Conservation (phyloP, 2,888 invertebrate genomes). For the Watsonalla binaria region DNA sequence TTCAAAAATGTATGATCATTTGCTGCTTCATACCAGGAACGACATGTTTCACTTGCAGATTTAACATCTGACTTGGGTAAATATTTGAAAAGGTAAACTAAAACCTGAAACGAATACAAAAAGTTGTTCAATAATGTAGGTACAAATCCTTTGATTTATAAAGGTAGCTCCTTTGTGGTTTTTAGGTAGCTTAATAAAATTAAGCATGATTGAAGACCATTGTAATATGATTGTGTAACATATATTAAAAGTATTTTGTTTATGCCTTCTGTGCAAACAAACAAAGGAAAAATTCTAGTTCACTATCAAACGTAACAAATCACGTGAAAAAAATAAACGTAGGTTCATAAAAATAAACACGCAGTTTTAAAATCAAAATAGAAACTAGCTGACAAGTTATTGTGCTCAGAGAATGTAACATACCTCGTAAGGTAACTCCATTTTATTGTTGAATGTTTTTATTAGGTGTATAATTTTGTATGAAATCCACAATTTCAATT, state of each 20-base stretch:
- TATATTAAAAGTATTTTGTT: background rate
- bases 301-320: too few relatives aligned
- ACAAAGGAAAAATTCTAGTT: too few relatives aligned
- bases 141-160: too few relatives aligned
- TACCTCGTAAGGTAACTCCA: constrained; percentile 69
- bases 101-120: constrained; percentile 65
- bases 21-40: constrained; percentile 83
- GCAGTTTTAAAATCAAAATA: too few relatives aligned
- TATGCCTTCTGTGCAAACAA: too few relatives aligned
- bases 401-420: constrained; percentile 11
- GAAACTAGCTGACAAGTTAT: constrained; percentile 13
- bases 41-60: constrained; percentile 81
- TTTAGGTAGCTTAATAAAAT: too few relatives aligned
- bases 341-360: background rate
- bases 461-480: background rate
- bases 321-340: too few relatives aligned
- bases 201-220: too few relatives aligned
- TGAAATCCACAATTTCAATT: background rate
- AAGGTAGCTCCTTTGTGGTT: too few relatives aligned
- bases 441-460: constrained; percentile 13
- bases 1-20: constrained; percentile 79
- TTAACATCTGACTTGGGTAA: constrained; percentile 82
- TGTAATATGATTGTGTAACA: background rate
- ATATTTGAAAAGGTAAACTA: constrained; percentile 81
- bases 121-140: too few relatives aligned